A percentile compares a stretch with the other conserved stretches of the same genome.
Evolutionary conservation across 2,113 vertebrate genomes (phyloP).

Genomic region (Pseudopipra pipra): DNA sequence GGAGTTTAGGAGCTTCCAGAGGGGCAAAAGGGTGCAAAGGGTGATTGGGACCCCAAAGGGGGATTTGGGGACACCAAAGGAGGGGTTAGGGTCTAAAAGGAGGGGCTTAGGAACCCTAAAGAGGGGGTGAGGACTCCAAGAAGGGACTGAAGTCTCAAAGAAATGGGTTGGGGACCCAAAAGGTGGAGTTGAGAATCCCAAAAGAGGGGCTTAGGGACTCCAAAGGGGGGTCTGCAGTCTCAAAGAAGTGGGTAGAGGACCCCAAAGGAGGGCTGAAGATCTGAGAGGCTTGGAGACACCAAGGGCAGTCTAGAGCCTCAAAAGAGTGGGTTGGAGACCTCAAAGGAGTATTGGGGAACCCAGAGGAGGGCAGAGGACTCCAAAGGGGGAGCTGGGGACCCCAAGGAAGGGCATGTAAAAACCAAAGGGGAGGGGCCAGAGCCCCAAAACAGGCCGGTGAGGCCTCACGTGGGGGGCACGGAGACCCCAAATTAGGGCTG

Average conservation of each 20-base stretch:
- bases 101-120: not conserved
- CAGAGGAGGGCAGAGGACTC: fast-evolving
- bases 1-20: not conserved
- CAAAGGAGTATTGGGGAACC: not conserved
- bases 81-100: not conserved
- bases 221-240: too few relatives aligned
- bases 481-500: not conserved
- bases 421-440: fast-evolving
- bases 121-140: too few relatives aligned
- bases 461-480: too few relatives aligned
- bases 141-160: not conserved
- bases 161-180: not conserved
- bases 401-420: fast-evolving
- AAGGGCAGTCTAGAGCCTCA: not conserved
- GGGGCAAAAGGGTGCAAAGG: fast-evolving
- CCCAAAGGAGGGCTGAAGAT: not conserved
- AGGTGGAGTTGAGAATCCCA: not conserved
- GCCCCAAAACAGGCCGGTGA: fast-evolving
- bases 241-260: not conserved
- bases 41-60: fast-evolving
- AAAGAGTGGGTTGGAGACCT: not conserved
- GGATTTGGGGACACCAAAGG: not conserved
- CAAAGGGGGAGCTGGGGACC: fast-evolving
- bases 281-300: not conserved
- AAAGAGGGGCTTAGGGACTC: not conserved